Conservation (phyloP, 2,888 invertebrate genomes). For the Yponomeuta plumbellus region DNA sequence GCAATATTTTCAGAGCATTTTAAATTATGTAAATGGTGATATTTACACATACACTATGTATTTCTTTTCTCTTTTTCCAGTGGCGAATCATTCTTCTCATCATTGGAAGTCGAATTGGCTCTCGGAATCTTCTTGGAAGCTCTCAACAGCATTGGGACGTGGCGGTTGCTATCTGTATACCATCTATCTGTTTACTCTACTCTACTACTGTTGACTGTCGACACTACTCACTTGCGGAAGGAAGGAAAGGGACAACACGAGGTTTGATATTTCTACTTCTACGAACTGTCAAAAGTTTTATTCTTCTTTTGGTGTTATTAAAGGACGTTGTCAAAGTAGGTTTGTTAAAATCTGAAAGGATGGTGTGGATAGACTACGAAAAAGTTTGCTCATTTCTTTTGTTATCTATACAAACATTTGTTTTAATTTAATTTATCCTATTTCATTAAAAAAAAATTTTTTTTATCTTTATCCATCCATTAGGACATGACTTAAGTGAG, state of each 20-base stretch:
- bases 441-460: conserved; percentile 25
- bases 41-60: background rate
- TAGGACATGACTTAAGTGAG: conserved; percentile 56
- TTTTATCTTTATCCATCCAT: conserved; percentile 46
- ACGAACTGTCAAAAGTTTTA: background rate
- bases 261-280: conserved; percentile 25
- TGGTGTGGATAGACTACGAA: conserved; percentile 13
- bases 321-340: background rate
- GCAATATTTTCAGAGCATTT: no score
- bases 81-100: conserved; percentile 41
- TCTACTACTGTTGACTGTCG: no score
- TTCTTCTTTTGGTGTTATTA: background rate
- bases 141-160: conserved; percentile 32
- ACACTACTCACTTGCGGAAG: conserved; percentile 45
- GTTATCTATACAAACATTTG: conserved; percentile 18
- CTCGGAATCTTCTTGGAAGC: conserved; percentile 26
- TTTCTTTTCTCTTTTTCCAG: conserved; percentile 35
- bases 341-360: background rate
- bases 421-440: background rate
- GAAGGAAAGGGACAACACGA: conserved; percentile 21
- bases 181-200: conserved; percentile 61
- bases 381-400: conserved; percentile 45
- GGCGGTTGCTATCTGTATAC: conserved; percentile 31
- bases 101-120: conserved; percentile 44
- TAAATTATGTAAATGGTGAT: no score